Conservation (phyloP, 2,113 vertebrate species). For the Capreolus pygargus region DNA sequence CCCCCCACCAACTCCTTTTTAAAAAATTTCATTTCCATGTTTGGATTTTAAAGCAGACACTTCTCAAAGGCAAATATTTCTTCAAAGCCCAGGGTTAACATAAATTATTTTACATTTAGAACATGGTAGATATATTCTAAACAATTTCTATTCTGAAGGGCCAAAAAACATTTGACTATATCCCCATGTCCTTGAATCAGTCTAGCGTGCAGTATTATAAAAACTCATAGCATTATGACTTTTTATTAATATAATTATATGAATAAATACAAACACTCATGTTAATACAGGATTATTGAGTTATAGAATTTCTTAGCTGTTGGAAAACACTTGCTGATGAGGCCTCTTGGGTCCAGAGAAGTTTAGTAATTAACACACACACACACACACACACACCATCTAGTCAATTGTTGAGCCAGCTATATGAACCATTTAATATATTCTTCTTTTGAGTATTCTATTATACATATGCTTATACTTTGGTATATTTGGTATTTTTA, state of each 20-base stretch:
- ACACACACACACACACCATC: background rate
- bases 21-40: background rate
- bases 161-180: constrained; percentile 4
- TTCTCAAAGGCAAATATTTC: background rate
- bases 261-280: background rate
- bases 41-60: background rate
- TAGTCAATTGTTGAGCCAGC: background rate
- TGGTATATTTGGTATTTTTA: constrained; percentile 31
- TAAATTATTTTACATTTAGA: constrained; percentile 35
- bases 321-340: background rate
- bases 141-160: background rate
- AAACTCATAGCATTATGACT: background rate
- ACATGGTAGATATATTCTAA: background rate
- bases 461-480: background rate
- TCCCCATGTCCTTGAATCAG: constrained; percentile 1
- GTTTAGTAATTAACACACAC: background rate
- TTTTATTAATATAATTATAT: background rate
- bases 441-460: background rate
- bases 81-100: constrained; percentile 14
- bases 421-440: background rate
- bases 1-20: background rate
- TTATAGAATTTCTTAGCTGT: background rate
- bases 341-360: background rate
- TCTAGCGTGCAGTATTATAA: background rate
- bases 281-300: constrained; percentile 1